Evolutionary conservation across 2,113 vertebrate genomes (phyloP).

Genomic region (Plestiodon gilberti): DNA sequence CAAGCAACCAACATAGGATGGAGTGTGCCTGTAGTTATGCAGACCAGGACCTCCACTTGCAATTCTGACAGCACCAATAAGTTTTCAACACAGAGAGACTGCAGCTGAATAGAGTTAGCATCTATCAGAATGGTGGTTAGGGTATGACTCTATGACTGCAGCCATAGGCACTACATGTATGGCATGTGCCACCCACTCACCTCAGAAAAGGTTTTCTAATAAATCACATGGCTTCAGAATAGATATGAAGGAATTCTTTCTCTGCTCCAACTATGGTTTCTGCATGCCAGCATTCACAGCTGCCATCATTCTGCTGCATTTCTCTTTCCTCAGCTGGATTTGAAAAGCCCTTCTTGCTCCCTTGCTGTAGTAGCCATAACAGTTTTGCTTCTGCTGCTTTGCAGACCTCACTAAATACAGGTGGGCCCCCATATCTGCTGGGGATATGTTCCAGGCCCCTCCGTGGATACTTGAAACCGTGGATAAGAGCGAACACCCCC

Average conservation of each 20-base stretch:
- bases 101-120: neutral
- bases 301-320: neutral
- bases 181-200: neutral
- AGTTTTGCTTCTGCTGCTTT: conserved; percentile 1
- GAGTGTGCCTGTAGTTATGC: too few species aligned
- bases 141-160: neutral
- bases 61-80: too few species aligned
- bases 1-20: neutral
- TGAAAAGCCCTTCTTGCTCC: neutral
- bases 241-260: neutral
- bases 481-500: too few species aligned
- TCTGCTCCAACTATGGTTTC: neutral
- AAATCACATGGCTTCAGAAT: neutral
- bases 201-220: neutral
- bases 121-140: neutral
- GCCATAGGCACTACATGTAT: neutral
- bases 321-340: neutral
- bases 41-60: too few species aligned
- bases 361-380: neutral
- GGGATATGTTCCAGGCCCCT: too few species aligned
- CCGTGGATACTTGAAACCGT: too few species aligned
- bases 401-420: neutral
- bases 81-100: too few species aligned
- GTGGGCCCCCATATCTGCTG: too few species aligned
- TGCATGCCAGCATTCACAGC: neutral